These are phyloP conservation scores for Drosophila putrida DNA, from an alignment of 2,888 invertebrate genomes.

Conservation along the genomic window DNA sequence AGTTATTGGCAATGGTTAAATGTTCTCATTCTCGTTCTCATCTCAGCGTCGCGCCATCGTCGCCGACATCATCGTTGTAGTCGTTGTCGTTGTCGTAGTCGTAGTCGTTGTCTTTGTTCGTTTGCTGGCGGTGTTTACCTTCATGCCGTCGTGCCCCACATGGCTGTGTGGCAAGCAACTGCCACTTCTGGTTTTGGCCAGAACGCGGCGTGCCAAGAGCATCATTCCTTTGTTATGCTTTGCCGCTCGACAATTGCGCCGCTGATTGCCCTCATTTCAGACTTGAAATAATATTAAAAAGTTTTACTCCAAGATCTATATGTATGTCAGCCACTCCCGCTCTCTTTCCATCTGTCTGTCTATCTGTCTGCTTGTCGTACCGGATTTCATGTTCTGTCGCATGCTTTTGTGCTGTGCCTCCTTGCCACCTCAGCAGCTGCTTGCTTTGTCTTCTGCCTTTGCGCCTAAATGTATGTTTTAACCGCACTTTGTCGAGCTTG, in stretches of 20 bases:
- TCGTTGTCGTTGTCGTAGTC: slow-evolving; percentile 14
- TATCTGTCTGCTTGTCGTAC: slow-evolving; percentile 10
- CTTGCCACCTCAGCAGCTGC: slow-evolving; percentile 21
- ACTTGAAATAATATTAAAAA: slow-evolving; percentile 83
- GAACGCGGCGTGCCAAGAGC: slow-evolving; percentile 46
- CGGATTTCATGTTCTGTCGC: slow-evolving; percentile 58
- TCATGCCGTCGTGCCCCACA: slow-evolving; percentile 20
- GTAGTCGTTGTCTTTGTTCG: slow-evolving; percentile 62
- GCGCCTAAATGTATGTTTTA: slow-evolving; percentile 54
- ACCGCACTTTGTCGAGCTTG: slow-evolving; percentile 49
- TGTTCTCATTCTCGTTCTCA: slow-evolving; percentile 36
- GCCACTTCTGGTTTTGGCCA: slow-evolving; percentile 27
- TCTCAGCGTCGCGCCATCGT: slow-evolving; percentile 38
- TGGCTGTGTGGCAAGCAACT: slow-evolving; percentile 24
- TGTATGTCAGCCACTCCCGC: slow-evolving; percentile 17
- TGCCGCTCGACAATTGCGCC: slow-evolving; percentile 79
- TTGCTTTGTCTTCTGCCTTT: slow-evolving; percentile 37
- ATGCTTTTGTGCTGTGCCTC: slow-evolving; percentile 46
- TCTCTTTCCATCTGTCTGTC: slow-evolving; percentile 10
- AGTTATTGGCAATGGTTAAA: slow-evolving; percentile 73
- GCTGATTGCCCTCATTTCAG: slow-evolving; percentile 83
- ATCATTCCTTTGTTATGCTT: slow-evolving; percentile 73
- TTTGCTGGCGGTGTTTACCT: slow-evolving; percentile 40
- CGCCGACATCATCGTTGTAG: slow-evolving; percentile 34
- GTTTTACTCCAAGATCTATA: slow-evolving; percentile 67